These are phyloP conservation scores for Luperina testacea DNA, from an alignment of 2,888 invertebrate species.

Conservation along the genomic window DNA sequence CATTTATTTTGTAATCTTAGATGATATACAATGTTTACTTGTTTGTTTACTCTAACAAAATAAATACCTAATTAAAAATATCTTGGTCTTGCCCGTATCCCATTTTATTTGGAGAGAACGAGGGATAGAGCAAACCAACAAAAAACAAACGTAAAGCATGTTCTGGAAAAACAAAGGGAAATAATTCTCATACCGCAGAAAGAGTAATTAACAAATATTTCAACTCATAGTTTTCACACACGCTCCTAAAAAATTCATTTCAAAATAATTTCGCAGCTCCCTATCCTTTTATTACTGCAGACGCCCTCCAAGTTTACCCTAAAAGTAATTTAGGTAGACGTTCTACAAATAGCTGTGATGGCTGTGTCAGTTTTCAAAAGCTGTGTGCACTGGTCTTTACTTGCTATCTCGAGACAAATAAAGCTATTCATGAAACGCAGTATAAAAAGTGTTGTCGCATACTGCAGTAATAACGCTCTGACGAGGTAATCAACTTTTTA, in stretches of 20 bases:
- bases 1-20: too few species aligned
- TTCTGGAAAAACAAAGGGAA: neutral
- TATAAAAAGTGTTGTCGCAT: slow-evolving; percentile 57
- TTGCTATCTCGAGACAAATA: slow-evolving; percentile 43
- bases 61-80: neutral
- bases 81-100: neutral
- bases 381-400: slow-evolving; percentile 8
- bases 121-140: neutral
- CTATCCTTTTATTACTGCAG: slow-evolving; percentile 48
- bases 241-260: slow-evolving; percentile 53
- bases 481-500: slow-evolving; percentile 67
- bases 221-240: slow-evolving; percentile 10
- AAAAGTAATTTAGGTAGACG: slow-evolving; percentile 54
- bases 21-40: too few species aligned
- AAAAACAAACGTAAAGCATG: neutral
- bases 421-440: slow-evolving; percentile 47
- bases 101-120: neutral
- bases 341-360: slow-evolving; percentile 52
- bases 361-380: slow-evolving; percentile 23
- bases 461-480: slow-evolving; percentile 58
- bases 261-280: slow-evolving; percentile 41
- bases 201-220: slow-evolving; percentile 14
- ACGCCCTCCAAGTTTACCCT: slow-evolving; percentile 43
- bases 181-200: neutral
- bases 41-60: neutral